Conservation (phyloP, 2,888 invertebrate species). For the Amiota minor region DNA sequence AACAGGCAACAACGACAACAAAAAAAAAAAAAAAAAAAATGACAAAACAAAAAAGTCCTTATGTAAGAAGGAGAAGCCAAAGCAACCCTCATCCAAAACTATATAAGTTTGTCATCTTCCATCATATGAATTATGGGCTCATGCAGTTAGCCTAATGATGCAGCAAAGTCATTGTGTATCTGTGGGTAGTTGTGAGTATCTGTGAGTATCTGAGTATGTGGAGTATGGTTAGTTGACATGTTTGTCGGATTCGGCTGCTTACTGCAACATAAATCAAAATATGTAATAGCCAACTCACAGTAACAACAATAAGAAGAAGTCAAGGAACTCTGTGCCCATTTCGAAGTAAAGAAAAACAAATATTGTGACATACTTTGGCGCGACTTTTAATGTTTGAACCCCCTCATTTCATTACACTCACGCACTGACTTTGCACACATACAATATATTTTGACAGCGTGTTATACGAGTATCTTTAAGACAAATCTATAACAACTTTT, state of each 20-base stretch:
- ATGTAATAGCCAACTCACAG: slow-evolving; percentile 12
- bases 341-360: neutral
- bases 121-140: neutral
- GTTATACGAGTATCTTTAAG: neutral
- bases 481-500: neutral
- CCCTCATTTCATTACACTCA: no score
- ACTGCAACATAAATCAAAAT: slow-evolving; percentile 29
- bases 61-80: neutral
- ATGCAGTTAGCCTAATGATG: neutral
- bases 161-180: slow-evolving; percentile 13
- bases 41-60: no score
- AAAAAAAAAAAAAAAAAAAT: slow-evolving; percentile 9
- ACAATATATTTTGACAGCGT: neutral
- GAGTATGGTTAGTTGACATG: no score
- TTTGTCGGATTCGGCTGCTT: slow-evolving; percentile 22
- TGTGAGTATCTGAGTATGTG: no score
- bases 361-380: no score
- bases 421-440: neutral
- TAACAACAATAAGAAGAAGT: neutral
- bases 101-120: neutral
- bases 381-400: no score
- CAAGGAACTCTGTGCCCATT: slow-evolving; percentile 6
- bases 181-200: neutral
- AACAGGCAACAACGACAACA: neutral
- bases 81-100: slow-evolving; percentile 2